A percentile compares a stretch with the other conserved stretches of the same genome.
Conservation (phyloP, 2,888 invertebrate genomes). For the Drosophila recens region DNA sequence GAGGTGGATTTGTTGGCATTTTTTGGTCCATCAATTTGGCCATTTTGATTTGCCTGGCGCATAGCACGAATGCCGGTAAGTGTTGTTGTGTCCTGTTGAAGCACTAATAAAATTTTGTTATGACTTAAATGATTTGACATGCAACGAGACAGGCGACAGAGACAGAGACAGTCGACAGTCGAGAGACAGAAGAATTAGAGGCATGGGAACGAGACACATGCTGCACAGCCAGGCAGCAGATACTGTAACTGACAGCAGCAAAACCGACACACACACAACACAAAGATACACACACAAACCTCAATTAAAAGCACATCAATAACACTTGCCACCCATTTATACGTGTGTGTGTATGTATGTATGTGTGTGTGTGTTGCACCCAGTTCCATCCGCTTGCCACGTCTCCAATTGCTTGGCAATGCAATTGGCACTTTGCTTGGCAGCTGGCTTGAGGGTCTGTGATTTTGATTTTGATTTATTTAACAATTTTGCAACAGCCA, state of each 20-base stretch:
- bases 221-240: neutral
- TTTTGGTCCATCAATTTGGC: conserved; percentile 66
- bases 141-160: conserved; percentile 37
- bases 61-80: conserved; percentile 79
- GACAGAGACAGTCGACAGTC: conserved; percentile 26
- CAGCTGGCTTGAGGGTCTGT: conserved; percentile 57
- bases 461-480: conserved; percentile 78
- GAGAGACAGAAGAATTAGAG: conserved; percentile 33
- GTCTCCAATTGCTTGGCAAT: conserved; percentile 44
- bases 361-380: conserved; percentile 1
- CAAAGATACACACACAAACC: conserved; percentile 37
- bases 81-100: conserved; percentile 47
- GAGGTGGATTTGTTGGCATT: conserved; percentile 40
- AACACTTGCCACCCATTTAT: conserved; percentile 35
- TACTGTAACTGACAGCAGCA: conserved; percentile 35
- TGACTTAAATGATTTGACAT: conserved; percentile 71
- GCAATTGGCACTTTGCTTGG: conserved; percentile 76
- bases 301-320: conserved; percentile 80
- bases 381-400: conserved; percentile 1
- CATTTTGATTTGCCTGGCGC: conserved; percentile 74
- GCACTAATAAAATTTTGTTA: conserved; percentile 71
- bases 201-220: conserved; percentile 30
- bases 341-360: too few species aligned
- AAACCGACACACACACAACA: conserved; percentile 25
- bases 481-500: conserved; percentile 72